phyloP scores from a whole-genome alignment of 2,888 invertebrate species.

The Empis livida region DNA sequence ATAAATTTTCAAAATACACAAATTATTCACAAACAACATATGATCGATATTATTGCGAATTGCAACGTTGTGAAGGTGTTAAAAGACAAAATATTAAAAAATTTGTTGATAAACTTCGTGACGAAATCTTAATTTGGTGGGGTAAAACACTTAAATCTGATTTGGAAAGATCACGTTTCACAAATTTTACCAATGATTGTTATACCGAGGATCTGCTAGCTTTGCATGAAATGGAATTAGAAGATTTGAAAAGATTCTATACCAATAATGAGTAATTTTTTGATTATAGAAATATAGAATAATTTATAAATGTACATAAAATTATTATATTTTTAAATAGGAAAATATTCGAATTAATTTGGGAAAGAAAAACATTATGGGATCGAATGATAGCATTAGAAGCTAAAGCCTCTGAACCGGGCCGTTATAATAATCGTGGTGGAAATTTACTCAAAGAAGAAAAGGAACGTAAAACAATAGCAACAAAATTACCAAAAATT shows the following conservation, averaged over 20 bases:
- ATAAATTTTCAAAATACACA: conserved; percentile 43
- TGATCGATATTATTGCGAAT: conserved; percentile 44
- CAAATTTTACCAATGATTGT: conserved; percentile 49
- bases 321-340: conserved; percentile 28
- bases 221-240: conserved; percentile 64
- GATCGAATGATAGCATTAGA: conserved; percentile 63
- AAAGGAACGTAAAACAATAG: conserved; percentile 67
- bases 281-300: no score
- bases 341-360: conserved; percentile 50
- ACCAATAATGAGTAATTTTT: conserved; percentile 45
- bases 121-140: conserved; percentile 63
- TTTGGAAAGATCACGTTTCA: conserved; percentile 46
- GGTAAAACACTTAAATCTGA: conserved; percentile 58
- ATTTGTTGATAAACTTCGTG: conserved; percentile 43
- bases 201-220: conserved; percentile 70
- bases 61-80: conserved; percentile 59
- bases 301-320: no score
- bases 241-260: conserved; percentile 52
- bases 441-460: conserved; percentile 77
- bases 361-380: conserved; percentile 58
- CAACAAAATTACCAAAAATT: conserved; percentile 57
- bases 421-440: conserved; percentile 75
- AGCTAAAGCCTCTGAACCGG: conserved; percentile 61
- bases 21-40: conserved; percentile 25
- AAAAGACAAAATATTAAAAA: conserved; percentile 64